A percentile compares a stretch with the other conserved stretches of the same genome.
Evolutionary conservation across 2,888 invertebrate species (phyloP).

Genomic region (Phyto melanocephala): DNA sequence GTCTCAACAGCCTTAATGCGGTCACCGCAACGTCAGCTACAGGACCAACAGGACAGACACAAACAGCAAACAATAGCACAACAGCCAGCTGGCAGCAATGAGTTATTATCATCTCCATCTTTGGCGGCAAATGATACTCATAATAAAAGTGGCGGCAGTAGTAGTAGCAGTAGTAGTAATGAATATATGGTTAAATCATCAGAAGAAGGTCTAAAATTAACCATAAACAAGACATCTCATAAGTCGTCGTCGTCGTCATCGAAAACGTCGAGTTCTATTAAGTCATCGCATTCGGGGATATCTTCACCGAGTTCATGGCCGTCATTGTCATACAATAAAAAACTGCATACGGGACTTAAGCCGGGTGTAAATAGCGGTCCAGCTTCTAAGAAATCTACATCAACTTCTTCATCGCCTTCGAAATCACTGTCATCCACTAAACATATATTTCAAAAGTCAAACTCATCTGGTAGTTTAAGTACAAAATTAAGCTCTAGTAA

Average conservation of each 20-base stretch:
- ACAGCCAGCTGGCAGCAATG: constrained; percentile 66
- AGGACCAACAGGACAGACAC: constrained; percentile 53
- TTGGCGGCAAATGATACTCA: neutral
- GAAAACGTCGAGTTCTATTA: constrained; percentile 5
- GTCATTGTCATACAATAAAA: constrained; percentile 80
- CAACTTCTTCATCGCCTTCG: constrained; percentile 48
- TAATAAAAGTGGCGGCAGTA: constrained; percentile 57
- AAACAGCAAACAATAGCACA: constrained; percentile 57
- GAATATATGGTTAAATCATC: constrained; percentile 95
- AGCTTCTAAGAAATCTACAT: constrained; percentile 84
- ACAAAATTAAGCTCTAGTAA: constrained; percentile 70
- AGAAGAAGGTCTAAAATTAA: constrained; percentile 91
- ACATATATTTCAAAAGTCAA: constrained; percentile 77
- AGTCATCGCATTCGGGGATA: constrained; percentile 77
- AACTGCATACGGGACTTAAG: constrained; percentile 90
- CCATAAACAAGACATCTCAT: constrained; percentile 87
- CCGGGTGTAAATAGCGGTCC: constrained; percentile 93
- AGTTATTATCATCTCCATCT: constrained; percentile 30
- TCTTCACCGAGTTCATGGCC: neutral
- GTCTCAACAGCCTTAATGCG: constrained; percentile 57
- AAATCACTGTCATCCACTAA: constrained; percentile 65
- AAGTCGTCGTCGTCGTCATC: constrained; percentile 33
- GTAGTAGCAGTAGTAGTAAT: constrained; percentile 70
- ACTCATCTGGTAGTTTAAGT: constrained; percentile 76
- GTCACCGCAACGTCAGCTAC: constrained; percentile 48